phyloP scores from a whole-genome alignment of 2,888 invertebrate genomes.

The Heliconius cydno region DNA sequence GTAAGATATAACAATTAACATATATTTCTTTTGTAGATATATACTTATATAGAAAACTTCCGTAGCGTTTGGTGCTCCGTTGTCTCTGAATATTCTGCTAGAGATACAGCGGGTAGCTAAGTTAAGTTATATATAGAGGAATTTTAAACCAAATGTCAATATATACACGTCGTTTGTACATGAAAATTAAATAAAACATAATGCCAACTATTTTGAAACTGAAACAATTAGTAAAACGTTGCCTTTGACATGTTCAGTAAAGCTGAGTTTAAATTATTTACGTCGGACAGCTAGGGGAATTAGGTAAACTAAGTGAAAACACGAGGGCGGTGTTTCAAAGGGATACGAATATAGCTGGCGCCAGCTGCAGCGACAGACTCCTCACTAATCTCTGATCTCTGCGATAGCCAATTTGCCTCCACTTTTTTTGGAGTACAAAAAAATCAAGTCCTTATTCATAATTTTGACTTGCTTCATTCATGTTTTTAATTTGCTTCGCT shows the following conservation, averaged over 20 bases:
- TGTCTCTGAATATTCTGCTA: no score
- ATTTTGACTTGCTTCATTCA: constrained; percentile 15
- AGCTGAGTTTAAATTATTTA: constrained; percentile 48
- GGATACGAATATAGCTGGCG: constrained; percentile 66
- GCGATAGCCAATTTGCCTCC: constrained; percentile 44
- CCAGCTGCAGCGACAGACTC: constrained; percentile 57
- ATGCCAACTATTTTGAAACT: constrained; percentile 12
- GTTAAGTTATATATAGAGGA: no score
- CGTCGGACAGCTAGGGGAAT: constrained; percentile 50
- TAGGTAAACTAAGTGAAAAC: constrained; percentile 61
- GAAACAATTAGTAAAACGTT: constrained; percentile 28
- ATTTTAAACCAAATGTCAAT: neutral
- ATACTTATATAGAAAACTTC: no score
- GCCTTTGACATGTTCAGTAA: constrained; percentile 36
- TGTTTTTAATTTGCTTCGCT: neutral
- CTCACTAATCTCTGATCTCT: constrained; percentile 45
- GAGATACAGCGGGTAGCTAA: no score
- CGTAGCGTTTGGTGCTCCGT: no score
- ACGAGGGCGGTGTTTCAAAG: constrained; percentile 69
- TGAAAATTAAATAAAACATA: constrained; percentile 19
- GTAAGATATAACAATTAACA: constrained; percentile 15
- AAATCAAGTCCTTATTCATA: constrained; percentile 10
- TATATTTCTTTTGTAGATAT: neutral
- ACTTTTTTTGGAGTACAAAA: constrained; percentile 16
- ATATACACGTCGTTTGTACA: neutral